These are phyloP conservation scores for Amphiprion ocellaris DNA, from an alignment of 2,113 vertebrate species.

Conservation along the genomic window DNA sequence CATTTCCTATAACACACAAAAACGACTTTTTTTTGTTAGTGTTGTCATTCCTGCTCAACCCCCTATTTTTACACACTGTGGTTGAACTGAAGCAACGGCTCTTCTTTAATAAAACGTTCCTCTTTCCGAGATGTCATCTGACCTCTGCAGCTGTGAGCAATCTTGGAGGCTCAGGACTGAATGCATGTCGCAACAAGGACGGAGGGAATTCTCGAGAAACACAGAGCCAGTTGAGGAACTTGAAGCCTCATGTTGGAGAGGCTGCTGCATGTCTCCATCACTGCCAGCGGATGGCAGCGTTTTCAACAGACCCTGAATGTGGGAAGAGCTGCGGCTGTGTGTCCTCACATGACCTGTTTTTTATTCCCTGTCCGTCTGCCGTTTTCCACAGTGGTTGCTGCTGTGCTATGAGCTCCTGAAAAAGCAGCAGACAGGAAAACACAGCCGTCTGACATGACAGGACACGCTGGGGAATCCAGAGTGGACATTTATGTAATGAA, in stretches of 20 bases:
- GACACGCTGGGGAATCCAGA: background rate
- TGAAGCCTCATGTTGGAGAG: background rate
- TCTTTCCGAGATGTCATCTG: conserved; percentile 25
- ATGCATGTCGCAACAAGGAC: conserved; percentile 17
- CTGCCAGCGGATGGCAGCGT: conserved; percentile 38
- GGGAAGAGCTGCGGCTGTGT: background rate
- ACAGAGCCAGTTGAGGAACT: background rate
- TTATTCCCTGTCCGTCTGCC: background rate
- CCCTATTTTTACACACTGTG: background rate
- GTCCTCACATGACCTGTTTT: conserved; percentile 38
- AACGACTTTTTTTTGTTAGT: background rate
- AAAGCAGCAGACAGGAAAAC: background rate
- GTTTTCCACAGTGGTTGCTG: background rate
- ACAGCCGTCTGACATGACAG: background rate
- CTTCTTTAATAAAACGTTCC: background rate
- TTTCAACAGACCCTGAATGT: background rate
- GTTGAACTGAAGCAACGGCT: background rate
- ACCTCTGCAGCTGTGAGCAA: background rate
- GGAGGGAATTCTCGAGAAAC: conserved; percentile 25
- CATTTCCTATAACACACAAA: background rate
- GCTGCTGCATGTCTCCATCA: background rate
- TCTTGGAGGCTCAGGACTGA: background rate
- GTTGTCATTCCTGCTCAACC: background rate
- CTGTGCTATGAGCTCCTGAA: background rate
- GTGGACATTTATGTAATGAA: background rate